These are phyloP conservation scores for Pituophis catenifer DNA, from an alignment of 2,113 vertebrate genomes.

Conservation along the genomic window DNA sequence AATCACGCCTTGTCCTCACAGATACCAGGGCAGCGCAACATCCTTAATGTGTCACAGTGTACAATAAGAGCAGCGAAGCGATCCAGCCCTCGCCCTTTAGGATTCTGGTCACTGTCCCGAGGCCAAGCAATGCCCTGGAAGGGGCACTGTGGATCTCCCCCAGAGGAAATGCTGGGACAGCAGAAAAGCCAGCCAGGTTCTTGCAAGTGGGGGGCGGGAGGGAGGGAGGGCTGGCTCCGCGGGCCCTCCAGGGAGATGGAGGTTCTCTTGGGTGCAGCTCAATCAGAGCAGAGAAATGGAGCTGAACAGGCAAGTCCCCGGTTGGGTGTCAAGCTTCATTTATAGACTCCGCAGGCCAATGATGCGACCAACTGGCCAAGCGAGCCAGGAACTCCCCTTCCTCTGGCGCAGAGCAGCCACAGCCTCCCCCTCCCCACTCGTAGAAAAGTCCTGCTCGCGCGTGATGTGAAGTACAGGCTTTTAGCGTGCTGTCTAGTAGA, in stretches of 20 bases:
- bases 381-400: neutral
- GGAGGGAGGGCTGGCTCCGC: neutral
- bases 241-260: neutral
- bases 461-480: conserved; percentile 36
- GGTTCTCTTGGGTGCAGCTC: neutral
- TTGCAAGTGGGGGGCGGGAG: neutral
- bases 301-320: neutral
- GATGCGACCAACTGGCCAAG: neutral
- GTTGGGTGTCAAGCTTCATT: neutral
- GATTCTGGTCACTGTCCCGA: neutral
- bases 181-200: neutral
- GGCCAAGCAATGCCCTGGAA: neutral
- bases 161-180: neutral
- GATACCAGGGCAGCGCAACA: neutral
- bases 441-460: neutral
- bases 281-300: neutral
- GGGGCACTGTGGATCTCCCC: neutral
- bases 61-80: neutral
- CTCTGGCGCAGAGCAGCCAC: neutral
- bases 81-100: neutral
- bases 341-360: neutral
- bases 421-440: neutral
- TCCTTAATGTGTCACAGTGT: neutral
- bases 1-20: neutral
- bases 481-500: conserved; percentile 32